Evolutionary conservation across 2,797 vertebrate species (phyloP).

Genomic region (Alcedo atthis): DNA sequence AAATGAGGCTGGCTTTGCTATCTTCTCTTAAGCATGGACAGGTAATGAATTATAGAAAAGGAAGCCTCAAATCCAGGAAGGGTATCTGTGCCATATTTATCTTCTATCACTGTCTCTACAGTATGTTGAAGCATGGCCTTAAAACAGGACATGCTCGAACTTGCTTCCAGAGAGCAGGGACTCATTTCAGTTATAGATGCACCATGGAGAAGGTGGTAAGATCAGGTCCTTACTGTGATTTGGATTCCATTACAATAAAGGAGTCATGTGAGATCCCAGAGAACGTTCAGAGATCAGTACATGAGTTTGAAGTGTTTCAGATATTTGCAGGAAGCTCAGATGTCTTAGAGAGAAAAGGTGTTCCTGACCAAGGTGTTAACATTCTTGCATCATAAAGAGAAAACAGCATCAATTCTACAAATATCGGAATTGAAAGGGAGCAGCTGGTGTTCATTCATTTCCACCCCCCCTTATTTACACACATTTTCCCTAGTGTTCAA

Average conservation of each 20-base stretch:
- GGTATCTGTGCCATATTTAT: not conserved
- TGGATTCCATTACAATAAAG: not conserved
- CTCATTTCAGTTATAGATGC: not conserved
- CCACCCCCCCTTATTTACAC: slow-evolving; percentile 51
- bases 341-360: not conserved
- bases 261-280: not conserved
- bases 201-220: not conserved
- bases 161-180: not conserved
- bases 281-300: not conserved
- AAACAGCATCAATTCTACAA: slow-evolving; percentile 37
- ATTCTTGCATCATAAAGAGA: slow-evolving; percentile 41
- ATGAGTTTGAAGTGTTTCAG: not conserved
- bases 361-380: not conserved
- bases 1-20: not conserved
- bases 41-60: not conserved
- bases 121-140: rapidly evolving
- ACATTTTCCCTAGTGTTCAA: slow-evolving; percentile 29
- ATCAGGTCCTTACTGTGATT: not conserved
- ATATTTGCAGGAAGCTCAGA: not conserved
- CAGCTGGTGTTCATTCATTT: slow-evolving; percentile 58
- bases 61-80: not conserved
- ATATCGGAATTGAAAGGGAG: slow-evolving; percentile 51
- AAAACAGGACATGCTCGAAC: not conserved
- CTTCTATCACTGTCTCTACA: not conserved
- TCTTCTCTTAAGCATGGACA: not conserved